Evolutionary conservation across 1,140 invertebrate species (phyloP).

Genomic region (Apis florea): DNA sequence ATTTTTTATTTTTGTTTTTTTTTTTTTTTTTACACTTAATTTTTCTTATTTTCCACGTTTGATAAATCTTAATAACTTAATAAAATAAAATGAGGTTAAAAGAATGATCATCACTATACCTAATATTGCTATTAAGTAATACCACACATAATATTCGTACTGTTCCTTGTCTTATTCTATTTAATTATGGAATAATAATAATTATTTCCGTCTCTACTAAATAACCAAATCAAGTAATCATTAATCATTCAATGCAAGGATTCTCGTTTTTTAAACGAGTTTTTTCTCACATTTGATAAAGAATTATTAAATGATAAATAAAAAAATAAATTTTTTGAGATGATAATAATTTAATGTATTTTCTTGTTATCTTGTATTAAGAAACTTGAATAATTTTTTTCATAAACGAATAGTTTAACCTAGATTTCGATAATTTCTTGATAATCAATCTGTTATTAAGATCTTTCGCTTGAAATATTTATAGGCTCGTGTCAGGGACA

Average conservation of each 20-base stretch:
- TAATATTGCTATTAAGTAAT: not conserved
- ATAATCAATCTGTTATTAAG: not conserved
- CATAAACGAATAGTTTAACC: not conserved
- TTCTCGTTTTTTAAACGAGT: not conserved
- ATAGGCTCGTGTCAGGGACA: not conserved
- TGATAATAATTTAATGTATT: not conserved
- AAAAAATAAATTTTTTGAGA: not conserved
- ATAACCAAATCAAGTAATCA: not conserved
- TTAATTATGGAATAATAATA: too few relatives aligned
- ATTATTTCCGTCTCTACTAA: too few relatives aligned
- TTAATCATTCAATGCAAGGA: not conserved
- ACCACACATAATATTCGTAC: not conserved
- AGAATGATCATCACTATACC: too few relatives aligned
- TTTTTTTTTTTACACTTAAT: not conserved
- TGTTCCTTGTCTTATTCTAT: too few relatives aligned
- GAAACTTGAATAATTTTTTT: not conserved
- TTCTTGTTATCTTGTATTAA: not conserved
- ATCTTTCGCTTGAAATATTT: not conserved
- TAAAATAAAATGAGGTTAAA: not conserved
- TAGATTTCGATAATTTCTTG: not conserved
- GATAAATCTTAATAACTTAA: not conserved
- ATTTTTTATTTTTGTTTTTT: too few relatives aligned
- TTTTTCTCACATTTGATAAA: too few relatives aligned
- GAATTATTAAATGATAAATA: not conserved
- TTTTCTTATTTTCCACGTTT: not conserved